phyloP scores from a whole-genome alignment of 2,113 vertebrate genomes.

The Trachemys scripta region DNA sequence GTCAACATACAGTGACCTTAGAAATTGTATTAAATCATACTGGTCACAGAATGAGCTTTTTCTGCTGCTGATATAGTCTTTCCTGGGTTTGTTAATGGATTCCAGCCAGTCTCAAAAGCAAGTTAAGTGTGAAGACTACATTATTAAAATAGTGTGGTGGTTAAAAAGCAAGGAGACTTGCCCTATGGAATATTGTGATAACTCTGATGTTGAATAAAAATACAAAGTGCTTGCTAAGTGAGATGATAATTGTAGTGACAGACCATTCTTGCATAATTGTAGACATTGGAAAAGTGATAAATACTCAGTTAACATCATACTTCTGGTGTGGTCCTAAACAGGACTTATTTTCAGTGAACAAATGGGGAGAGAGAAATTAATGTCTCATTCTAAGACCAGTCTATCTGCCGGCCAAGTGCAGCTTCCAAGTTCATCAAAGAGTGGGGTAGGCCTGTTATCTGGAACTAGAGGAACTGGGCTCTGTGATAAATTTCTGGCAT shows the following conservation, averaged over 20 bases:
- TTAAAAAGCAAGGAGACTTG: neutral
- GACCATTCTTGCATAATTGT: neutral
- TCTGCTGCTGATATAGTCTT: neutral
- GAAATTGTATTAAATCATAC: neutral
- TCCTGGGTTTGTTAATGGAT: neutral
- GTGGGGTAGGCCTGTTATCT: neutral
- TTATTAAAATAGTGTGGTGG: neutral
- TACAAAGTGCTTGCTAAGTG: neutral
- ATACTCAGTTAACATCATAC: neutral
- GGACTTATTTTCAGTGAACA: neutral
- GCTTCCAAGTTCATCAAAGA: neutral
- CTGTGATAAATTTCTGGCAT: neutral
- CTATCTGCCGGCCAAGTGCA: neutral
- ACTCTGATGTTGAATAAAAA: neutral
- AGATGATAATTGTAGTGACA: neutral
- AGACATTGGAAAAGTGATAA: neutral
- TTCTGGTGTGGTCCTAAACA: neutral
- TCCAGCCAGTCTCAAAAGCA: neutral
- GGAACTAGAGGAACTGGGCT: neutral
- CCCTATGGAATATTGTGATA: neutral
- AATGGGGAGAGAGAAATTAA: neutral
- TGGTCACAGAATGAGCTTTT: neutral
- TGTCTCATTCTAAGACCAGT: neutral
- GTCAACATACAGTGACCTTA: neutral
- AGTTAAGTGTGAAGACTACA: neutral